Conservation (phyloP, 2,113 vertebrate genomes). For the Raja brachyura region DNA sequence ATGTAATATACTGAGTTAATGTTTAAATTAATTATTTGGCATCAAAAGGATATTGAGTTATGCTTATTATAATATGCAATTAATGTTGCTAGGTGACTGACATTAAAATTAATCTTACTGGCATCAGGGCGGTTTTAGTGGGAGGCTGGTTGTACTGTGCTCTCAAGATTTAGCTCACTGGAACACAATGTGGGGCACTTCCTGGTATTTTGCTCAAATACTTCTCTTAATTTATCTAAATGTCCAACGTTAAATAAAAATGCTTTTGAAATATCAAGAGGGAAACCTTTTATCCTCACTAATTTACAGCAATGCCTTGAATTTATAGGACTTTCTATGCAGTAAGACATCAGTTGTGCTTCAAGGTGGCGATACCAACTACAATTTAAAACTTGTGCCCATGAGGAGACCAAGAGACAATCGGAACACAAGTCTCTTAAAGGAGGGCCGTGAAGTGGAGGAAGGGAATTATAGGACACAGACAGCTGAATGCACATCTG, state of each 20-base stretch:
- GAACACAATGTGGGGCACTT: not conserved
- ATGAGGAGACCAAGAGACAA: no score
- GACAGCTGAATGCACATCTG: no score
- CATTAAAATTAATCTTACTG: not conserved
- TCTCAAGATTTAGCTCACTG: not conserved
- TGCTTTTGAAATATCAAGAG: not conserved
- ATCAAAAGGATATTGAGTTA: not conserved
- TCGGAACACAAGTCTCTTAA: no score
- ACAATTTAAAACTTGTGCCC: no score
- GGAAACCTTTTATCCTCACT: no score
- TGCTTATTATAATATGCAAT: not conserved
- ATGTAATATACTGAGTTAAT: not conserved
- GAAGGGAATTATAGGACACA: no score
- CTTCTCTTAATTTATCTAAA: not conserved
- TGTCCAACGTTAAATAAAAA: not conserved
- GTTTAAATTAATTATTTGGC: not conserved
- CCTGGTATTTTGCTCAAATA: not conserved
- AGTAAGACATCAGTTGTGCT: no score
- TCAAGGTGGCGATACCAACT: no score
- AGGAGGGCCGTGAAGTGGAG: no score
- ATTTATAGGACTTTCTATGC: no score
- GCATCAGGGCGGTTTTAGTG: not conserved
- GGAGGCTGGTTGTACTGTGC: not conserved
- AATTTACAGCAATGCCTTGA: not conserved
- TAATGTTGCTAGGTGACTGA: not conserved